Evolutionary conservation across 2,888 invertebrate species (phyloP), one percentile per base, ranked within the genome.

Genomic region (Polia nebulosa): DNA sequence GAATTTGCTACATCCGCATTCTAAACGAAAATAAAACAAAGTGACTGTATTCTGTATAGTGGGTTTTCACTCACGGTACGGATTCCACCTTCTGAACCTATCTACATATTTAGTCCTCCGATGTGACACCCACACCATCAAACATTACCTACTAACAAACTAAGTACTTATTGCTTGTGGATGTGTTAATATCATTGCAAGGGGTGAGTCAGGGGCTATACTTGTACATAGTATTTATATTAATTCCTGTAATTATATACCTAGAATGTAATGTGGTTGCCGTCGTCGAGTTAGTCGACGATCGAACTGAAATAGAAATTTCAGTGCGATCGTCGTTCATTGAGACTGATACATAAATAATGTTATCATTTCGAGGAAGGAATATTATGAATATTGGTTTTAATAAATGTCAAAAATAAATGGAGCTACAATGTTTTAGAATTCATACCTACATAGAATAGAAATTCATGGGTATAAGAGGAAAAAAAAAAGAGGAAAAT

Each of bases 201-300:
- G 63, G 74, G 80, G 80, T 75, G 69, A 80, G 44, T 75, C 47
- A 64, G 76, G 69, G 66, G 53, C 9, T 17, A 32, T 20, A n/a
- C n/a, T n/a, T n/a, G n/a, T n/a, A 13, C 29, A 34, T 17, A 25
- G 27, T 25, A 51, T 20, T 41, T 47, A 15, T 47, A 67, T 44
- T 34, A 41, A 45, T 67, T 53, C 34, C 52, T 39, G 29, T 74
- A 60, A 79, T 80, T 63, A 61, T 53, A 57, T 17, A 44, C 36
- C 29, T 36, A 36, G 41, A 51, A 34, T 34, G 39, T 32, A 25
- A 57, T 29, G 47, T 39, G 25, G 34, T 41, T 27, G 44, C 25
- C 22, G 32, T 15, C 25, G 36, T 45, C 22, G 15, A 53, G 58
- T 56, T 53, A 66, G 45, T 73, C 52, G n/a, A n/a, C 2, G 6